phyloP scores from a whole-genome alignment of 1,140 invertebrate genomes.

The Coptotermes formosanus region DNA sequence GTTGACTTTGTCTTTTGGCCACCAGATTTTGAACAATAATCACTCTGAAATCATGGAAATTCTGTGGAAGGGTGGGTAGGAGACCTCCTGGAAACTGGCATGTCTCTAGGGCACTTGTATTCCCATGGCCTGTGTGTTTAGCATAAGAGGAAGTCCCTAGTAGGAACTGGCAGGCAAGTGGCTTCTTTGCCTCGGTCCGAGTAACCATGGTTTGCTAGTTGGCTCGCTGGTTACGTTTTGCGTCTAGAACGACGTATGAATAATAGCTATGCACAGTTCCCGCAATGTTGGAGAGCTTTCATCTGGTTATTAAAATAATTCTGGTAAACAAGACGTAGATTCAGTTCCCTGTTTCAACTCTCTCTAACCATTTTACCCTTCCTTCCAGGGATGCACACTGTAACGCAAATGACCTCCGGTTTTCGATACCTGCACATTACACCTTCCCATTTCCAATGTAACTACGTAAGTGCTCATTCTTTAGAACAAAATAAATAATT shows the following conservation, averaged over 20 bases:
- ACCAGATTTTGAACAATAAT: background rate
- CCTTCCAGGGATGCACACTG: background rate
- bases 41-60: background rate
- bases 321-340: background rate
- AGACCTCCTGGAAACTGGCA: background rate
- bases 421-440: too few species aligned
- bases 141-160: background rate
- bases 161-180: background rate
- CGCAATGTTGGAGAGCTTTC: conserved; percentile 5
- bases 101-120: background rate
- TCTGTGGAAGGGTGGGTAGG: background rate
- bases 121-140: background rate
- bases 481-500: too few species aligned
- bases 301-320: conserved; percentile 26
- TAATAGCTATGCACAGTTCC: background rate
- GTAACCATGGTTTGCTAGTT: background rate
- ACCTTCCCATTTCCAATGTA: too few species aligned
- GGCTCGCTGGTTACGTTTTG: background rate
- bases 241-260: background rate
- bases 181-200: too few species aligned
- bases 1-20: background rate
- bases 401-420: background rate
- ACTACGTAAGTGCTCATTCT: too few species aligned
- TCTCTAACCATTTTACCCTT: background rate
- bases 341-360: background rate